Evolutionary conservation across 35 echinoderm and acorn worm genomes (phyloP).

Genomic region (Apostichopus japonicus): DNA sequence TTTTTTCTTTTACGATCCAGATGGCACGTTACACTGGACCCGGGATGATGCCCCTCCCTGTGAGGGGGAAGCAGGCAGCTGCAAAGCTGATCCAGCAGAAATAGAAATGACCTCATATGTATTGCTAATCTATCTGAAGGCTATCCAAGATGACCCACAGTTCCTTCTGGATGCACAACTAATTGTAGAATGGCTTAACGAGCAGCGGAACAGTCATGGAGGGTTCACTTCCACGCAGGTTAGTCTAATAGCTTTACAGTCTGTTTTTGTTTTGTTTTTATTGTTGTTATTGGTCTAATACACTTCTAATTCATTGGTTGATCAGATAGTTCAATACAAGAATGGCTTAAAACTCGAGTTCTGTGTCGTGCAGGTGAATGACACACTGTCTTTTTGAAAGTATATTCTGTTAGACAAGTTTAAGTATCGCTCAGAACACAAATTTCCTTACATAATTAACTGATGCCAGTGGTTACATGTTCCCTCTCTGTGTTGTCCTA

Average conservation of each 20-base stretch:
- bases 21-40: conserved; percentile 5
- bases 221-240: conserved; percentile 57
- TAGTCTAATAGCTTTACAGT: neutral
- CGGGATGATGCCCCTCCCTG: conserved; percentile 13
- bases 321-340: too few species aligned
- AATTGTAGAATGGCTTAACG: conserved; percentile 47
- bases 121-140: conserved; percentile 13
- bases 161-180: neutral
- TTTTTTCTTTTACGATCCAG: neutral
- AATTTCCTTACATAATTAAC: too few species aligned
- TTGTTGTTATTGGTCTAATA: neutral
- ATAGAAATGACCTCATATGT: conserved; percentile 51
- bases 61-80: neutral
- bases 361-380: too few species aligned
- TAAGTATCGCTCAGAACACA: too few species aligned
- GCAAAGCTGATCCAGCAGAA: conserved; percentile 43
- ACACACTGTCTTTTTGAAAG: too few species aligned
- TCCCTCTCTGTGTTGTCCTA: too few species aligned
- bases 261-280: neutral
- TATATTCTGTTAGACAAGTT: too few species aligned
- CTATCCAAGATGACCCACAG: neutral
- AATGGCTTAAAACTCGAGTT: too few species aligned
- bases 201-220: conserved; percentile 44
- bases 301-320: too few species aligned
- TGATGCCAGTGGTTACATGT: too few species aligned